Evolutionary conservation across 2,888 invertebrate species (phyloP).

Genomic region (Mechanitis messenoides): DNA sequence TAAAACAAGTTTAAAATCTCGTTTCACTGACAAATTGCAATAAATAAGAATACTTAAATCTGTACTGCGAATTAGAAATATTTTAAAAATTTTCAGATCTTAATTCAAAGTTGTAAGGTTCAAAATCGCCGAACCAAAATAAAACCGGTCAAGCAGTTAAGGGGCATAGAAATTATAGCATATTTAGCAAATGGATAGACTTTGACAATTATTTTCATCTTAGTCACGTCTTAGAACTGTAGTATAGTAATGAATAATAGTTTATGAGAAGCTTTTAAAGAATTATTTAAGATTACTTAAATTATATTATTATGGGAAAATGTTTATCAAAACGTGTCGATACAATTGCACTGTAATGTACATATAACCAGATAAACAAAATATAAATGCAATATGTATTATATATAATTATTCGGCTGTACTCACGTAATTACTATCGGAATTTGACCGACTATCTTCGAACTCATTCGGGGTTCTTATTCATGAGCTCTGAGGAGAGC

Average conservation of each 20-base stretch:
- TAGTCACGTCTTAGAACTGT: neutral
- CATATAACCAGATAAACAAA: no score
- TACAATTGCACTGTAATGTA: no score
- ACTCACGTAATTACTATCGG: no score
- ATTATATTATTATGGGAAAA: no score
- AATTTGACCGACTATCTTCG: no score
- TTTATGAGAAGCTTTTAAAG: neutral
- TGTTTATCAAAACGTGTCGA: no score
- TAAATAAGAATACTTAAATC: slow-evolving; percentile 31
- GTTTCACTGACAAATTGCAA: slow-evolving; percentile 35
- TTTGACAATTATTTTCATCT: slow-evolving; percentile 20
- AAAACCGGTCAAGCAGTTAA: slow-evolving; percentile 18
- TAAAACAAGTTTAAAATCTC: slow-evolving; percentile 38
- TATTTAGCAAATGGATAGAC: slow-evolving; percentile 14
- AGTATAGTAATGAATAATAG: neutral
- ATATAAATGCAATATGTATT: no score
- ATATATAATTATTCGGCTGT: no score
- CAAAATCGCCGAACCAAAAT: slow-evolving; percentile 4
- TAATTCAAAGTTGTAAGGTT: slow-evolving; percentile 8
- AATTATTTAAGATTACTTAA: neutral
- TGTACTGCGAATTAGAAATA: slow-evolving; percentile 23
- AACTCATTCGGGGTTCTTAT: no score
- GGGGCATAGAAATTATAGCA: slow-evolving; percentile 15
- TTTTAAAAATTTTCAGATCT: slow-evolving; percentile 16
- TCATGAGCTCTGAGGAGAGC: no score